phyloP scores from a whole-genome alignment of 2,888 invertebrate genomes.

The Hirtodrosophila histrioides region DNA sequence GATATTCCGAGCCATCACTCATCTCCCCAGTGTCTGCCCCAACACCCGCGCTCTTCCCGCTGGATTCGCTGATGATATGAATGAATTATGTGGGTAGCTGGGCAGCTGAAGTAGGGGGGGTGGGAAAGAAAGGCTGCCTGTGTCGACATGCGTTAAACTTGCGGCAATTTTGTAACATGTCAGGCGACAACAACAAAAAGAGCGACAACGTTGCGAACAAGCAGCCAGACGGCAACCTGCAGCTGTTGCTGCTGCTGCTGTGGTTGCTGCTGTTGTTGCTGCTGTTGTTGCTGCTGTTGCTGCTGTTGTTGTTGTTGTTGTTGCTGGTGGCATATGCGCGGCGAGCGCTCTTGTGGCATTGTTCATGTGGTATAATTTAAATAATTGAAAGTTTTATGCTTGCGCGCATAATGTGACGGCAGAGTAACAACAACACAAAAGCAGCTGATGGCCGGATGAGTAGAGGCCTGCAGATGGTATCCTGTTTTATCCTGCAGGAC shows the following conservation, averaged over 20 bases:
- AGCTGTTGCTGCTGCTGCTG: conserved; percentile 54
- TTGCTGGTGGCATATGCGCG: conserved; percentile 62
- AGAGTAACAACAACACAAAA: conserved; percentile 25
- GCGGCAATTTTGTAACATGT: conserved; percentile 78
- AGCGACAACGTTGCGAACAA: conserved; percentile 55
- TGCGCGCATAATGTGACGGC: conserved; percentile 68
- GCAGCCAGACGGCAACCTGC: conserved; percentile 59
- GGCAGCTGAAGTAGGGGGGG: conserved; percentile 23
- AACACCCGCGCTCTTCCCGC: conserved; percentile 26
- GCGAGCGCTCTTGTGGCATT: conserved; percentile 74
- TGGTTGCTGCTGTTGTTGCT: conserved; percentile 14
- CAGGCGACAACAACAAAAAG: conserved; percentile 38
- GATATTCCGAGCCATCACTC: conserved; percentile 76
- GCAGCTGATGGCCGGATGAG: conserved; percentile 45
- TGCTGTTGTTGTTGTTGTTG: conserved; percentile 24
- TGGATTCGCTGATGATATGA: conserved; percentile 77
- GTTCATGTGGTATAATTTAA: conserved; percentile 82
- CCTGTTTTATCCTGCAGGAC: conserved; percentile 31
- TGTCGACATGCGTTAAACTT: conserved; percentile 81
- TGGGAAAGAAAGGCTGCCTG: conserved; percentile 24
- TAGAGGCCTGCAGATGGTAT: conserved; percentile 14
- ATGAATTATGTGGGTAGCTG: conserved; percentile 80
- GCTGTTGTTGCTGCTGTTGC: conserved; percentile 17
- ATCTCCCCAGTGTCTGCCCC: conserved; percentile 43
- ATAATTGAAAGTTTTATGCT: conserved; percentile 83